Base-by-base conservation (phyloP, 2,113 vertebrate genomes). In the Hymenochirus boettgeri region DNA sequence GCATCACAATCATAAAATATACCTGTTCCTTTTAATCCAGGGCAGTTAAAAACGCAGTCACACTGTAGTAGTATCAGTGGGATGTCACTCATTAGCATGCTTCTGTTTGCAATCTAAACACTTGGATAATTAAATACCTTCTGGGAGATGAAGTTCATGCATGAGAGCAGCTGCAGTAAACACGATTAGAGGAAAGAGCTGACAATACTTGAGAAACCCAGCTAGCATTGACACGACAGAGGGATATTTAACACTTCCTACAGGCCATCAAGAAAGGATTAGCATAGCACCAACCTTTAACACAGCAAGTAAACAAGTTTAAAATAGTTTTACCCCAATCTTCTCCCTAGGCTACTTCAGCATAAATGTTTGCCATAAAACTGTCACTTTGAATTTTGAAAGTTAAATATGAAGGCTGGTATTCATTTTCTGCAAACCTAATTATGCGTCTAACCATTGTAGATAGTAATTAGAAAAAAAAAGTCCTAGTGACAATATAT, bases 351-450 rank as follows among this genome's bases (percentile, higher is more conserved):
- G 39, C 29, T 50, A 11, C 39, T 21, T 5, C 39, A 3, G 15
- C 45, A 35, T 57, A 33, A 50, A 48, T 22, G 27, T 23, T 65
- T 29, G 24, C 37, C 51, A 64, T 39, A 22, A 18, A 18, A 22
- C 24, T 24, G 11, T 29, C 37, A 22, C 19, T 10, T 37, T 23
- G 55, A 57, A 26, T 57, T 25, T 9, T 66, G 21, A 58, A 65
- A 58, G 54, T 57, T 58, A 50, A 50, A 57, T 66, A 51, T 50
- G 63, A 66, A 21, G 27, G 45, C 45, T 48, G 29, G 54, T 35
- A 31, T 57, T 65, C 54, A 65, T 48, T 60, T 53, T 65, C 62
- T 39, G 51, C 13, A 64, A 21, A 45, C 53, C 62, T 57, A 54
- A 65, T 65, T 50, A 47, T 37, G 57, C 47, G 46, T 60, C 57